Evolutionary conservation across 2,797 vertebrate species (phyloP).

Genomic region (Molossus molossus): DNA sequence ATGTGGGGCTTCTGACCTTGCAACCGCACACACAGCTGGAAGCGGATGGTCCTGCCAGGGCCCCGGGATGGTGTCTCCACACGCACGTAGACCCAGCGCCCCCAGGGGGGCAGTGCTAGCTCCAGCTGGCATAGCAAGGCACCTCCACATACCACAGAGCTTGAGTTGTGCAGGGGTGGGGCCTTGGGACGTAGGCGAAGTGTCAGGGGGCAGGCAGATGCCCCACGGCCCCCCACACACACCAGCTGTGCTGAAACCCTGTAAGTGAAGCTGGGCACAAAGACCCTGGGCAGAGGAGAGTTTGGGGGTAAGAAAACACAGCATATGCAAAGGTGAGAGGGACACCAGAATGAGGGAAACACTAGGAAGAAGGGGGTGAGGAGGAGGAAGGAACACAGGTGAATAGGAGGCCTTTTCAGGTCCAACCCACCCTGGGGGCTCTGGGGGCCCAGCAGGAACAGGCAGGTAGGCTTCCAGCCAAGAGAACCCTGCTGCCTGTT

Average conservation of each 20-base stretch:
- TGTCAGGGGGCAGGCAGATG: slow-evolving; percentile 94
- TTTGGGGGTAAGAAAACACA: slow-evolving; percentile 46
- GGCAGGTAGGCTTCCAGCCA: background rate
- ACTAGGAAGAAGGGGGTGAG: background rate
- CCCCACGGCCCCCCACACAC: slow-evolving; percentile 93
- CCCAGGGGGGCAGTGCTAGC: slow-evolving; percentile 95
- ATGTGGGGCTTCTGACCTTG: slow-evolving; percentile 92
- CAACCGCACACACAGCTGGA: slow-evolving; percentile 95
- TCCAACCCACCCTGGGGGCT: background rate
- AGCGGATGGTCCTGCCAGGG: slow-evolving; percentile 91
- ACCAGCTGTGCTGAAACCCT: slow-evolving; percentile 95
- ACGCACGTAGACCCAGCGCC: slow-evolving; percentile 98
- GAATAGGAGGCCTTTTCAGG: background rate
- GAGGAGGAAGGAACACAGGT: background rate
- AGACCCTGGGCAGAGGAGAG: slow-evolving; percentile 92
- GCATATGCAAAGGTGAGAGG: slow-evolving; percentile 43
- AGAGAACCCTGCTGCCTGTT: background rate
- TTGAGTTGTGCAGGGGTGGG: slow-evolving; percentile 98
- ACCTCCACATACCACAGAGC: slow-evolving; percentile 94
- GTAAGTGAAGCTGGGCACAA: slow-evolving; percentile 97
- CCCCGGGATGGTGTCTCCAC: slow-evolving; percentile 94
- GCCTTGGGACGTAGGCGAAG: slow-evolving; percentile 96
- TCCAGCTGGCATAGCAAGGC: slow-evolving; percentile 93
- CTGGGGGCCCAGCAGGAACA: background rate
- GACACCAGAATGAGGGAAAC: background rate